Evolutionary conservation across 92 coral and sea anemone species (phyloP).

Genomic region (Ricordea florida): DNA sequence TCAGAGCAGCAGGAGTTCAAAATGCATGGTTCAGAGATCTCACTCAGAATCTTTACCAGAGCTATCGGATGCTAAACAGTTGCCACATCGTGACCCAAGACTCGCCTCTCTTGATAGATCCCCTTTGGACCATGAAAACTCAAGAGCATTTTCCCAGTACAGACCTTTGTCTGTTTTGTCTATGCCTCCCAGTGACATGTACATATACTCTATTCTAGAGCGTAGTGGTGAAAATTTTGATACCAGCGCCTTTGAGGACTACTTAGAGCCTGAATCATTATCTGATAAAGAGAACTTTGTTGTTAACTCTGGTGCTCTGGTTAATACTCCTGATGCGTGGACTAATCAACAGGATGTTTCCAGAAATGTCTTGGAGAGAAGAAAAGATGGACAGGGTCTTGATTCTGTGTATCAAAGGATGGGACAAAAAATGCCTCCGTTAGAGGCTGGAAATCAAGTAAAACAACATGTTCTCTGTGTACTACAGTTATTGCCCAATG

Average conservation of each 20-base stretch:
- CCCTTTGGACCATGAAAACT: background rate
- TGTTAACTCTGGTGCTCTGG: background rate
- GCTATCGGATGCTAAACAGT: constrained; percentile 5
- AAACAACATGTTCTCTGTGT: too few species aligned
- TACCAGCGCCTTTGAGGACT: constrained; percentile 5
- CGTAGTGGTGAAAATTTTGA: constrained; percentile 41
- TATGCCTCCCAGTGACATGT: constrained; percentile 70
- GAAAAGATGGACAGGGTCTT: background rate
- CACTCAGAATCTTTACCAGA: constrained; percentile 5
- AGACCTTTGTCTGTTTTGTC: constrained; percentile 42
- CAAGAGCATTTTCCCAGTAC: background rate
- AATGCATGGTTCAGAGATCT: background rate
- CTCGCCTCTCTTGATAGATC: background rate
- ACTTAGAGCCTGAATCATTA: constrained; percentile 56
- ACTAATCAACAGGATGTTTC: background rate
- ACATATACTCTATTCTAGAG: constrained; percentile 72
- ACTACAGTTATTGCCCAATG: too few species aligned
- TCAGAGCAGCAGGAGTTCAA: background rate
- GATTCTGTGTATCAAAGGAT: background rate
- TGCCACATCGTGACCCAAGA: constrained; percentile 1
- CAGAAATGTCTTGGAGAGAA: background rate
- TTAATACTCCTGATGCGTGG: background rate
- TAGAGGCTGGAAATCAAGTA: background rate
- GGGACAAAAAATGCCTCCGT: background rate
- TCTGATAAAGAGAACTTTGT: constrained; percentile 74